Evolutionary conservation across 1,140 invertebrate species (phyloP).

Genomic region (Heliconius melpomene): DNA sequence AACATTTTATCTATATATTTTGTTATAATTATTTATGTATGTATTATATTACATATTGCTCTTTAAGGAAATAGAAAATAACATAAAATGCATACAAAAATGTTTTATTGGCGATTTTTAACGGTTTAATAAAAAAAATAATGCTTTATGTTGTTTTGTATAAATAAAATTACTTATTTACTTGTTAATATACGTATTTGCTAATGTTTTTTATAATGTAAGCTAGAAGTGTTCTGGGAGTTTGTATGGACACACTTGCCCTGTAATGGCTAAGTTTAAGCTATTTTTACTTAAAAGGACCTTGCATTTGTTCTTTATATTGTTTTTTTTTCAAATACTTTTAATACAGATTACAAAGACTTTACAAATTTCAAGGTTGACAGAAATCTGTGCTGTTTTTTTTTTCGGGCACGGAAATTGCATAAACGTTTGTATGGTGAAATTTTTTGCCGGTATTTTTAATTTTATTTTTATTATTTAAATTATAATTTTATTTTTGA

Average conservation of each 20-base stretch:
- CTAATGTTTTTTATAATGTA: background rate
- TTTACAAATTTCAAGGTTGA: background rate
- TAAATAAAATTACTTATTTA: background rate
- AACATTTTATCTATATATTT: too few species aligned
- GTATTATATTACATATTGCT: background rate
- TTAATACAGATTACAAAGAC: background rate
- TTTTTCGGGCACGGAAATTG: background rate
- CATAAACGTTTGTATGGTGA: too few species aligned
- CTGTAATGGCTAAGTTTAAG: slow-evolving; percentile 1
- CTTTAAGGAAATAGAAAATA: too few species aligned
- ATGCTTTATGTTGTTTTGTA: background rate
- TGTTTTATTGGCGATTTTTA: background rate
- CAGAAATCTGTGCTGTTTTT: background rate
- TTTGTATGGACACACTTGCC: slow-evolving; percentile 23
- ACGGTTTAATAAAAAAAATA: background rate
- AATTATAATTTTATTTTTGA: background rate
- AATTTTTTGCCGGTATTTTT: background rate
- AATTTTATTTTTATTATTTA: background rate
- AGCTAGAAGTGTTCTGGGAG: slow-evolving; percentile 36
- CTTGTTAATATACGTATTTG: background rate
- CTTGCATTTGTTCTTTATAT: slow-evolving; percentile 10
- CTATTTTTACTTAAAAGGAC: slow-evolving; percentile 6
- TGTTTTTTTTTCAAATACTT: background rate
- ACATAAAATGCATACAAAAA: too few species aligned
- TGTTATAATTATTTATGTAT: background rate